phyloP scores from a whole-genome alignment of 2,113 vertebrate genomes.

The Tylochromis polylepis region DNA sequence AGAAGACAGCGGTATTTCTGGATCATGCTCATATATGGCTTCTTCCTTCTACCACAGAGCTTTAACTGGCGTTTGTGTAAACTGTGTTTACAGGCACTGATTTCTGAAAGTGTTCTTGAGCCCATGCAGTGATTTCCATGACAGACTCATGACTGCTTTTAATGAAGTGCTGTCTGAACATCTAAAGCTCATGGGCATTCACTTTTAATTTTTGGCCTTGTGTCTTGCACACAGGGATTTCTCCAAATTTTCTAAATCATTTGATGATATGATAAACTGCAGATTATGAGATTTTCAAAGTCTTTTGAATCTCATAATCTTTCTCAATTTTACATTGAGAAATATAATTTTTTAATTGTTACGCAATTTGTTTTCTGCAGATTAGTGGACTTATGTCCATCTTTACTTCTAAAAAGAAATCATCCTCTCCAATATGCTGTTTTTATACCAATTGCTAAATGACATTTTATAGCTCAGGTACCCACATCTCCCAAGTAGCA shows the following conservation, averaged over 20 bases:
- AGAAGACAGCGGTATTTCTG: background rate
- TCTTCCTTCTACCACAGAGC: background rate
- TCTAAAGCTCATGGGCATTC: background rate
- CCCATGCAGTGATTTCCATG: background rate
- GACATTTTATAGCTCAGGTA: background rate
- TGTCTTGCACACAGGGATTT: no score
- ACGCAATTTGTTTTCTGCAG: background rate
- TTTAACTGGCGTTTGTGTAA: background rate
- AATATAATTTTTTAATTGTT: no score
- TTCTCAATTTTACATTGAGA: background rate
- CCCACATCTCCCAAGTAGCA: background rate
- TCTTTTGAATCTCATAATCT: background rate
- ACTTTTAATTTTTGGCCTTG: background rate
- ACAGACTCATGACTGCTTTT: background rate
- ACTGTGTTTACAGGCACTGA: background rate
- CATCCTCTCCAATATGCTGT: background rate
- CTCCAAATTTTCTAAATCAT: background rate
- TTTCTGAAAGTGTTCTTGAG: background rate
- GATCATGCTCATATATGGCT: background rate
- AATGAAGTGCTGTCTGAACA: background rate
- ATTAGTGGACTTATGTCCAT: background rate
- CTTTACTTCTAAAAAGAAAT: background rate
- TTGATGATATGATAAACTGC: background rate
- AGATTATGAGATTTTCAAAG: background rate
- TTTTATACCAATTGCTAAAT: background rate